Percentiles rank a stretch among this genome's conserved stretches.
Evolutionary conservation across 2,888 invertebrate genomes (phyloP).

Genomic region (Cantharis flavilabris): DNA sequence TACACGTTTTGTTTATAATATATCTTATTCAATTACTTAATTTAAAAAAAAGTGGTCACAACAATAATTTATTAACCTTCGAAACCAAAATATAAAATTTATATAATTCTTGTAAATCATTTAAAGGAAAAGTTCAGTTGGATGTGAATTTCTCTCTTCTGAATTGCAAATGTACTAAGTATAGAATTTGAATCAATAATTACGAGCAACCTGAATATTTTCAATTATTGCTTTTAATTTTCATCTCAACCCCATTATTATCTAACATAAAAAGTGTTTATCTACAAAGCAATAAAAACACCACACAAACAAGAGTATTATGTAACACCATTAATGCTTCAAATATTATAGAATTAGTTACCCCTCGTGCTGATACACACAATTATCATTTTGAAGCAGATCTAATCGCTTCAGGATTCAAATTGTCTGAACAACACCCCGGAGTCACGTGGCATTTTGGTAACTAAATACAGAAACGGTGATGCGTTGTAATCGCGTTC

Average conservation of each 20-base stretch:
- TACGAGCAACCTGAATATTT: not conserved
- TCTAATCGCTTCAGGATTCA: conserved; percentile 28
- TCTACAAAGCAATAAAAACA: not conserved
- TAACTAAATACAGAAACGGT: conserved; percentile 37
- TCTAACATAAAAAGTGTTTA: not conserved
- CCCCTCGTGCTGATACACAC: conserved; percentile 15
- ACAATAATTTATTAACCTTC: not conserved
- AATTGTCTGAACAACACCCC: conserved; percentile 32
- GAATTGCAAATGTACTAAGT: not conserved
- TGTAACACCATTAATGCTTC: not conserved
- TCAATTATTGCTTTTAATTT: not conserved
- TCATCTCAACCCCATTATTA: not conserved
- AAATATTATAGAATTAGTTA: conserved; percentile 19
- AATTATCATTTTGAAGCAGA: conserved; percentile 19
- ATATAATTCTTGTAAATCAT: not conserved
- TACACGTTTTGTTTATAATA: not conserved
- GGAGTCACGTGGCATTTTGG: conserved; percentile 32
- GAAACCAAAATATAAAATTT: not conserved
- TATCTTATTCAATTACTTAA: not conserved
- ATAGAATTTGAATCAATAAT: not conserved
- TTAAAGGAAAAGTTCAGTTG: not conserved
- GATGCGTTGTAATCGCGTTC: conserved; percentile 34
- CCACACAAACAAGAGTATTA: conserved; percentile 15
- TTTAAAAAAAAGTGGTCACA: not conserved
- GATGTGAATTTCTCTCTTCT: not conserved